Evolutionary conservation across 2,113 vertebrate species (phyloP).

Genomic region (Rhipidura dahli): DNA sequence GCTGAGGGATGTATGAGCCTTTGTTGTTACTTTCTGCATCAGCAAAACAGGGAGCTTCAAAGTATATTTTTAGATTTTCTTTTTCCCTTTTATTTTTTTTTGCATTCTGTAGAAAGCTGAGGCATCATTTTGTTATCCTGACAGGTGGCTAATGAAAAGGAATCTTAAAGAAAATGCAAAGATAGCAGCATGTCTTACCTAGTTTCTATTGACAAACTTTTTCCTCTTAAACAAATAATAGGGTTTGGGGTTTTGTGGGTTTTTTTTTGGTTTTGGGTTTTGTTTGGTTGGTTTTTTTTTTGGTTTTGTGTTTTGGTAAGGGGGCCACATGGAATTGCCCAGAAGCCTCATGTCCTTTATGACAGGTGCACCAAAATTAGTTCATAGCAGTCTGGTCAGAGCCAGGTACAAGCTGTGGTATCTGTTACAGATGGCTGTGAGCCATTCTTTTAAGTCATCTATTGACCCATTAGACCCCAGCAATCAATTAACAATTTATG

Average conservation of each 20-base stretch:
- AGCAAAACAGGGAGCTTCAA: background rate
- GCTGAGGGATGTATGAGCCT: background rate
- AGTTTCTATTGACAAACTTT: background rate
- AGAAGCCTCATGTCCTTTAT: background rate
- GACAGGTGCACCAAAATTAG: background rate
- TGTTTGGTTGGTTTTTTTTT: background rate
- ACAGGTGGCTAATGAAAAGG: background rate
- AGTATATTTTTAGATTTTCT: background rate
- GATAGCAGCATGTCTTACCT: background rate
- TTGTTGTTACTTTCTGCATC: background rate
- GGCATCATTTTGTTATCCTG: background rate
- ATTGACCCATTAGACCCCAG: background rate
- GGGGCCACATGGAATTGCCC: background rate
- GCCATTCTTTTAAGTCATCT: background rate
- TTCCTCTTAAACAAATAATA: background rate
- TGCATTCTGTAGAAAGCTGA: background rate
- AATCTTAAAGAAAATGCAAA: background rate
- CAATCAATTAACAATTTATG: conserved; percentile 5
- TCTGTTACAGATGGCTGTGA: background rate
- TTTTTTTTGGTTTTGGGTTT: background rate
- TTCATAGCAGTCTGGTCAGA: background rate
- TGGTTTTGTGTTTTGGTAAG: background rate
- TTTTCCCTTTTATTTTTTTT: background rate
- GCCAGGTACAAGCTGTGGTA: background rate
- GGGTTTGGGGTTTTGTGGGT: background rate